phyloP scores from a whole-genome alignment of 2,113 vertebrate genomes.

The Pedionomus torquatus region DNA sequence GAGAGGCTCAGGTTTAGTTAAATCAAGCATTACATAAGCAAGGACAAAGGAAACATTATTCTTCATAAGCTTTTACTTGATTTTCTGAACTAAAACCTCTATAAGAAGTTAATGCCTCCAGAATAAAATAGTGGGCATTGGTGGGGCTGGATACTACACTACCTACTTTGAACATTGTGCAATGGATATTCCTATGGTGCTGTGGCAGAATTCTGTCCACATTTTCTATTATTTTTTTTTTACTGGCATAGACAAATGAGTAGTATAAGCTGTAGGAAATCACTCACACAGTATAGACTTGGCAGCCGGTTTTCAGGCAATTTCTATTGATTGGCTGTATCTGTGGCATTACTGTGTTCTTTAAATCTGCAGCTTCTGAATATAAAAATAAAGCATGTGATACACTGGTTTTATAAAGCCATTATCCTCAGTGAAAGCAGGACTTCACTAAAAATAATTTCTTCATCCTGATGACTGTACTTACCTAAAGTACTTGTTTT shows the following conservation, averaged over 20 bases:
- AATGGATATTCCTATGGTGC: constrained; percentile 10
- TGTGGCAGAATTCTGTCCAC: constrained; percentile 36
- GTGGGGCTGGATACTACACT: background rate
- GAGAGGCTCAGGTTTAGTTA: background rate
- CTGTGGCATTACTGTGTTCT: background rate
- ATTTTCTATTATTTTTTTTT: constrained; percentile 24
- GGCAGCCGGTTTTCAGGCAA: background rate
- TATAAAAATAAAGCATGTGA: background rate
- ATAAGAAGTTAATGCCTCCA: background rate
- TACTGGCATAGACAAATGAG: background rate
- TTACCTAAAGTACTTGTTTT: background rate
- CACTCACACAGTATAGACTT: background rate
- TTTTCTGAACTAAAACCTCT: background rate
- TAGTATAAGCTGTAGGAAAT: background rate
- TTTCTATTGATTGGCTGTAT: background rate
- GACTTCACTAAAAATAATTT: background rate
- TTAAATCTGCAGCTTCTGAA: background rate
- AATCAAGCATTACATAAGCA: background rate
- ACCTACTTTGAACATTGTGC: background rate
- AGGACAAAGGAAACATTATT: background rate
- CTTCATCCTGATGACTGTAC: background rate
- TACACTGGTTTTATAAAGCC: background rate
- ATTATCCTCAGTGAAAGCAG: background rate
- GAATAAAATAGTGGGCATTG: background rate
- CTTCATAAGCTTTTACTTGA: background rate